phyloP scores from a whole-genome alignment of 2,113 vertebrate species.

The Sorex araneus region DNA sequence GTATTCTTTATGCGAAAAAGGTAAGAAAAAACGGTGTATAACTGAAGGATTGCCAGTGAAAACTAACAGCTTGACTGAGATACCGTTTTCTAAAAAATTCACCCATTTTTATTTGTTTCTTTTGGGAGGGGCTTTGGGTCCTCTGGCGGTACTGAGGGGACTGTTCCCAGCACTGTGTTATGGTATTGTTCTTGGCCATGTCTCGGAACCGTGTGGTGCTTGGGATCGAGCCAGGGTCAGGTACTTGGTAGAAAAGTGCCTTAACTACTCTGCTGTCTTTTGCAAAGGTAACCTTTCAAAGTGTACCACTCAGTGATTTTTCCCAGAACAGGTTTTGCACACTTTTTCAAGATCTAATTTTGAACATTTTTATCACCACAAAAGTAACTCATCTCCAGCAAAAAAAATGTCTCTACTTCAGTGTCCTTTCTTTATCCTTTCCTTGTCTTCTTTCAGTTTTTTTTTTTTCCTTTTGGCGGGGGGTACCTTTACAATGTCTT shows the following conservation, averaged over 20 bases:
- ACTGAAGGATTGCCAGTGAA: background rate
- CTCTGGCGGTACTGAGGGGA: no score
- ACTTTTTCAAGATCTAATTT: background rate
- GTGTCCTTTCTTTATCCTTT: no score
- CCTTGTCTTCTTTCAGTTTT: no score
- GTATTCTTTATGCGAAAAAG: constrained; percentile 97
- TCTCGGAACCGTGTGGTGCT: no score
- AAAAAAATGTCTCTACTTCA: no score
- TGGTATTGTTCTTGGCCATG: no score
- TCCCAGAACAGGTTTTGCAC: background rate
- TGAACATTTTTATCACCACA: background rate
- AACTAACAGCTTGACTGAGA: constrained; percentile 18
- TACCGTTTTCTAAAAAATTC: constrained; percentile 4
- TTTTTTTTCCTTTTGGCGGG: no score
- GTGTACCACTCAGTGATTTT: background rate
- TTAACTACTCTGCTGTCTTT: no score
- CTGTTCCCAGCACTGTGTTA: no score
- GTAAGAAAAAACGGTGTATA: constrained; percentile 82
- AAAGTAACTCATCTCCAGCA: background rate
- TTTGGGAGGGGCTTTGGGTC: background rate
- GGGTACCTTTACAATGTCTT: no score
- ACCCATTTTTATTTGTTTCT: background rate
- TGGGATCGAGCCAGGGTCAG: no score
- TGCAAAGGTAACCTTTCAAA: background rate
- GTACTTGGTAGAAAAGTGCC: no score